These are phyloP conservation scores for Calycopis cecrops DNA, from an alignment of 1,140 invertebrate species.

Conservation along the genomic window DNA sequence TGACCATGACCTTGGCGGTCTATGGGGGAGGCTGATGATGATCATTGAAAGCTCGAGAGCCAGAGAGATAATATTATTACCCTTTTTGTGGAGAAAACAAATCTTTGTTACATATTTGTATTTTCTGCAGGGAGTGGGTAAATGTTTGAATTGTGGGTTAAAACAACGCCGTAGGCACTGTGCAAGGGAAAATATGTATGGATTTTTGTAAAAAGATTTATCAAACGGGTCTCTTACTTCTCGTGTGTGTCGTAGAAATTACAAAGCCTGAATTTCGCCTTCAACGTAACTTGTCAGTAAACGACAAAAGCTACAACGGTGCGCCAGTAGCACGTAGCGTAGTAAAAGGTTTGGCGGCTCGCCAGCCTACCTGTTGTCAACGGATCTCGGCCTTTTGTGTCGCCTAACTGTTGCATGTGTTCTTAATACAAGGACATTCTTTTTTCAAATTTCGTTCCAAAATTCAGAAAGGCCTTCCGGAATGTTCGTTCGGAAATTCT, in stretches of 20 bases:
- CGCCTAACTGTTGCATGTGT: constrained; percentile 41
- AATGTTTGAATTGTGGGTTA: not conserved
- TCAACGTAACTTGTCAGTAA: constrained; percentile 16
- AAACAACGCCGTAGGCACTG: not conserved
- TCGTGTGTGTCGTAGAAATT: not conserved
- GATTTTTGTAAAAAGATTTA: not conserved
- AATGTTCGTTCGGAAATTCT: not conserved
- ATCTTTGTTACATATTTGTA: not conserved
- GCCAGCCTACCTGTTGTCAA: constrained; percentile 53
- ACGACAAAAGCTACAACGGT: constrained; percentile 26
- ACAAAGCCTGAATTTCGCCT: constrained; percentile 1
- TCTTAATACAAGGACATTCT: constrained; percentile 9
- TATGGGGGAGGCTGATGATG: too few species aligned
- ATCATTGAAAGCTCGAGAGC: too few species aligned
- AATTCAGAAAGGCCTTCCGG: too few species aligned
- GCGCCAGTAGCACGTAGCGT: constrained; percentile 24
- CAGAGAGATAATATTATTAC: too few species aligned
- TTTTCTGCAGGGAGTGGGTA: not conserved
- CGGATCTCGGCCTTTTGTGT: constrained; percentile 34
- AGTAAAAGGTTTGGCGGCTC: constrained; percentile 36
- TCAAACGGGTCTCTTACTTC: not conserved
- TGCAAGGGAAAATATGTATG: not conserved
- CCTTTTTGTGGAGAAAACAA: too few species aligned
- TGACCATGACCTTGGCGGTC: too few species aligned
- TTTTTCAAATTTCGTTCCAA: not conserved